These are phyloP conservation scores for Alligator sinensis DNA, from an alignment of 2,113 vertebrate species.

Conservation along the genomic window DNA sequence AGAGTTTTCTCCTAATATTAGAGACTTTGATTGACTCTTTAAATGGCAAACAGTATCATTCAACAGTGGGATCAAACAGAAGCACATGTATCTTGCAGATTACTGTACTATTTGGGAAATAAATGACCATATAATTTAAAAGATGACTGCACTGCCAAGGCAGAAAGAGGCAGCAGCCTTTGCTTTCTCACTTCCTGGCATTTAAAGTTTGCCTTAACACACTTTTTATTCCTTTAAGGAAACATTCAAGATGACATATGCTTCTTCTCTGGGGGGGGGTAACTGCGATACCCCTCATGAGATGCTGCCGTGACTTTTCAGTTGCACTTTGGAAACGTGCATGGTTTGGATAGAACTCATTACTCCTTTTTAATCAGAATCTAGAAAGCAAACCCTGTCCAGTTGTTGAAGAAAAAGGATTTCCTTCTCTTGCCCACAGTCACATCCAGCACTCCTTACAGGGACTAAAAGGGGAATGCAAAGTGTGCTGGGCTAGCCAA, in stretches of 20 bases:
- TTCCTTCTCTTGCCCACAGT: background rate
- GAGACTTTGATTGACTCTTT: background rate
- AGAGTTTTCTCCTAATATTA: background rate
- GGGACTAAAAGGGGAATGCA: accelerated
- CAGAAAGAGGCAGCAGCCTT: background rate
- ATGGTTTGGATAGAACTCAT: background rate
- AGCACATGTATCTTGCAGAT: too few relatives aligned
- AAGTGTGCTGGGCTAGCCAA: background rate
- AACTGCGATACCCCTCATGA: background rate
- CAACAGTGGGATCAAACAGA: background rate
- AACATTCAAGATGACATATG: background rate
- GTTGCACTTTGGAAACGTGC: background rate
- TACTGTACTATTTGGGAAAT: background rate
- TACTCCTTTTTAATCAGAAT: background rate
- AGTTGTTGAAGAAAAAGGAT: accelerated
- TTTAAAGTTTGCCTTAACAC: background rate
- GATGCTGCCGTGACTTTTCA: background rate
- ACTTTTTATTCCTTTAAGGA: background rate
- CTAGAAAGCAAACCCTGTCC: background rate
- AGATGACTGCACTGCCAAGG: background rate
- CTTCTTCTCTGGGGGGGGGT: background rate
- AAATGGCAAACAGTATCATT: background rate
- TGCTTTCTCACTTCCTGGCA: background rate
- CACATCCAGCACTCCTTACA: background rate
- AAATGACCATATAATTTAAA: background rate